Base-by-base conservation (phyloP, 2,113 vertebrate species). In the Platysternon megacephalum region DNA sequence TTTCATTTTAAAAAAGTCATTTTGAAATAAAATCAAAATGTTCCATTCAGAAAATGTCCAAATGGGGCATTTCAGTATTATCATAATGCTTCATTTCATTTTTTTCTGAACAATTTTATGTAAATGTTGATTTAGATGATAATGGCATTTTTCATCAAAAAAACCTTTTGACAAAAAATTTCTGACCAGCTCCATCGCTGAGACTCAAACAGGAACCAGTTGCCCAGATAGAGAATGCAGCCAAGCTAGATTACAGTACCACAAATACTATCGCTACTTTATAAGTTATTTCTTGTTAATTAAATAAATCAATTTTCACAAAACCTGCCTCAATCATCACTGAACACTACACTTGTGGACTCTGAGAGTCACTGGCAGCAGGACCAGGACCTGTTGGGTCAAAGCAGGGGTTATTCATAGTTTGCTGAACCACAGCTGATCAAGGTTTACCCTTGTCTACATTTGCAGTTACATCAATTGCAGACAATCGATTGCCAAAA, bases 231-330 rank as follows among this genome's bases (percentile, higher is more conserved):
- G 14, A 7, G 0, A 3, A 17, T 5, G 11, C 6, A 65, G 24
- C 11, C 3, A 28, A 28, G 3, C 11, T 44, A 84, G n/a, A 56
- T 56, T 28, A 56, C 13, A 44, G 85, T 24, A 51, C 11, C 21
- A 80, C 16, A 19, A 68, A 6, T 2, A 5, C 32, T 39, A 11
- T 9, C 10, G 29, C 19, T 55, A 52, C 19, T 78, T 39, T 42
- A 39, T 12, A 26, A 2, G 3, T 35, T 51, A 76, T 17, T 26
- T 51, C 3, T 65, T 4, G 4, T 78, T 56, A 24, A 11, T 82
- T 4, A 32, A 5, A 29, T 2, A 11, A 39, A 24, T 0, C 3
- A 1, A 0, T 13, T 35, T 24, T 51, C 42, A 28, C 22, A 76
- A 72, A 39, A 39, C n/a, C 16, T 72, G 72, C 42, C 4, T 76